These are phyloP conservation scores for Ancistrus triradiatus DNA, from an alignment of 2,113 vertebrate species.

Conservation along the genomic window DNA sequence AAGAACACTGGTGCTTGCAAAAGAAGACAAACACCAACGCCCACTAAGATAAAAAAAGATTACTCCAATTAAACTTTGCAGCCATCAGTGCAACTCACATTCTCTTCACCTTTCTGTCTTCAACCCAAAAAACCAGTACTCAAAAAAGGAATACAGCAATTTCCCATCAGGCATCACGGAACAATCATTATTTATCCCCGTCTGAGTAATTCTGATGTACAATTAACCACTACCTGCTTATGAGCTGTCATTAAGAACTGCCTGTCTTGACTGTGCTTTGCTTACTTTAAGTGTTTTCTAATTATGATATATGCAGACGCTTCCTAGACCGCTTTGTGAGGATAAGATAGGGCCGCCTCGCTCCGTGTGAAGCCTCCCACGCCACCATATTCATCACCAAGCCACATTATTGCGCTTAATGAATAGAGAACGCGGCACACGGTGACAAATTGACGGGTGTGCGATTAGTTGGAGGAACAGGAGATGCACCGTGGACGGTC, in stretches of 20 bases:
- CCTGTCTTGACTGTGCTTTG: slow-evolving; percentile 66
- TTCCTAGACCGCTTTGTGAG: slow-evolving; percentile 87
- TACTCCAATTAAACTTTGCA: slow-evolving; percentile 55
- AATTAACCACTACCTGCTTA: slow-evolving; percentile 78
- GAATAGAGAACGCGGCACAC: slow-evolving; percentile 77
- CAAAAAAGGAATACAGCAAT: slow-evolving; percentile 64
- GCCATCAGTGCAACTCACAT: slow-evolving; percentile 55
- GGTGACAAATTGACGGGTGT: slow-evolving; percentile 88
- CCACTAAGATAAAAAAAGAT: too few relatives aligned
- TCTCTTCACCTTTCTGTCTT: slow-evolving; percentile 42
- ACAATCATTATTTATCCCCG: slow-evolving; percentile 70
- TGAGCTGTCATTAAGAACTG: slow-evolving; percentile 69
- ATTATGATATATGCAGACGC: slow-evolving; percentile 90
- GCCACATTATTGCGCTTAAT: slow-evolving; percentile 86
- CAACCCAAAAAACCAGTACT: slow-evolving; percentile 60
- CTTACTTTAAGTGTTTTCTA: slow-evolving; percentile 95
- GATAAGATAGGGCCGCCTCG: slow-evolving; percentile 74
- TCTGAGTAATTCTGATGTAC: slow-evolving; percentile 73
- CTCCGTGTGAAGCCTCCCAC: slow-evolving; percentile 75
- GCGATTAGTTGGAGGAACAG: slow-evolving; percentile 78
- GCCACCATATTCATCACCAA: slow-evolving; percentile 83
- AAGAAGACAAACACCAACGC: too few relatives aligned
- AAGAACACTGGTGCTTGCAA: too few relatives aligned
- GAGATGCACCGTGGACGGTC: slow-evolving; percentile 64
- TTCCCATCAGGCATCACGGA: slow-evolving; percentile 63